phyloP scores from a whole-genome alignment of 2,888 invertebrate species.

The Acronicta alni region DNA sequence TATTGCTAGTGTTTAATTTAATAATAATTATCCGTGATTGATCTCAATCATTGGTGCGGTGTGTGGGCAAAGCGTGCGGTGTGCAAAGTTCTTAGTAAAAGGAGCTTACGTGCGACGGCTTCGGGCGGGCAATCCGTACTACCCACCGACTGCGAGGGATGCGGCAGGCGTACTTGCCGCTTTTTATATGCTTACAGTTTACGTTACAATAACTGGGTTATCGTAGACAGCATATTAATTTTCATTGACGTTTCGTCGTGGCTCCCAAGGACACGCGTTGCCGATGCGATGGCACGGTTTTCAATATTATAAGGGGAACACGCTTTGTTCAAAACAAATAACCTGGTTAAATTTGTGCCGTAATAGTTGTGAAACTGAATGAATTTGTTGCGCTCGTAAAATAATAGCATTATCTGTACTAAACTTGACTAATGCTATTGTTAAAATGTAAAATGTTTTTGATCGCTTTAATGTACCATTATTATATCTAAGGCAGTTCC shows the following conservation, averaged over 20 bases:
- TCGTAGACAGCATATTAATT: constrained; percentile 84
- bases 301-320: constrained; percentile 68
- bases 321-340: constrained; percentile 66
- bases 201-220: constrained; percentile 86
- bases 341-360: constrained; percentile 57
- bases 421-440: constrained; percentile 29
- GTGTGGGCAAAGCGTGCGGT: constrained; percentile 72
- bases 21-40: constrained; percentile 8
- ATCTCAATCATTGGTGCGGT: constrained; percentile 31
- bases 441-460: constrained; percentile 11
- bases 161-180: constrained; percentile 75
- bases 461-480: not conserved
- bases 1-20: constrained; percentile 6
- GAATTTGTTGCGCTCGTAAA: constrained; percentile 56
- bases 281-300: constrained; percentile 72
- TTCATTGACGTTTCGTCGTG: constrained; percentile 83
- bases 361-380: constrained; percentile 64
- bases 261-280: constrained; percentile 82
- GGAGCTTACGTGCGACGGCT: constrained; percentile 85
- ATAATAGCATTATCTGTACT: constrained; percentile 34
- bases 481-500: too few species aligned
- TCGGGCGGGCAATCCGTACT: constrained; percentile 82
- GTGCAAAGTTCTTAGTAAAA: constrained; percentile 72
- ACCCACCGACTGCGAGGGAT: constrained; percentile 68
- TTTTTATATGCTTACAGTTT: constrained; percentile 74